These are phyloP conservation scores for Bugula neritina DNA, from an alignment of 2,888 invertebrate species.

Conservation along the genomic window DNA sequence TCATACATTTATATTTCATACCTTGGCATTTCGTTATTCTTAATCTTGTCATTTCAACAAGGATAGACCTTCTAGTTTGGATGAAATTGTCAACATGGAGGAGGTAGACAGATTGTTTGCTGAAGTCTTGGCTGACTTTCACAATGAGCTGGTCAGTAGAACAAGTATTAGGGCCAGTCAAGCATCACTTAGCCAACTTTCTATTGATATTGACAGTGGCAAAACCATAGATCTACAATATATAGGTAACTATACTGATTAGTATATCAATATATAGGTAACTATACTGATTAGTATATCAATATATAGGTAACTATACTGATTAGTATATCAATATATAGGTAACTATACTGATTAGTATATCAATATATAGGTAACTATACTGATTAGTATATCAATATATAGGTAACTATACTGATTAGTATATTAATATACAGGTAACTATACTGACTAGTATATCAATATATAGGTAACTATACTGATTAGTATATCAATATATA, in stretches of 20 bases:
- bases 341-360: too few relatives aligned
- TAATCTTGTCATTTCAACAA: not conserved
- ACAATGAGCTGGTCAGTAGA: not conserved
- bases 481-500: too few relatives aligned
- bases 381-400: too few relatives aligned
- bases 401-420: too few relatives aligned
- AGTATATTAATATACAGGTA: too few relatives aligned
- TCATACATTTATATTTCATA: not conserved
- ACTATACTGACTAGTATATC: too few relatives aligned
- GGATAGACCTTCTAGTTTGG: too few relatives aligned
- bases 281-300: not conserved
- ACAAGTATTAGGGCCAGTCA: not conserved
- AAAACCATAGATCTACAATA: not conserved
- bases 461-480: too few relatives aligned
- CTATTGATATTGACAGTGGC: not conserved
- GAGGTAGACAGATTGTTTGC: not conserved
- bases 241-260: not conserved
- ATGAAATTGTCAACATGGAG: slow-evolving; percentile 4
- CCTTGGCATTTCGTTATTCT: not conserved
- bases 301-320: too few relatives aligned
- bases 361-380: not conserved
- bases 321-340: too few relatives aligned
- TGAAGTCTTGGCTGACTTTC: not conserved
- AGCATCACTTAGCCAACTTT: not conserved
- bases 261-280: not conserved